Evolutionary conservation across 2,888 invertebrate genomes (phyloP).

Genomic region (Vesta saturnalis): DNA sequence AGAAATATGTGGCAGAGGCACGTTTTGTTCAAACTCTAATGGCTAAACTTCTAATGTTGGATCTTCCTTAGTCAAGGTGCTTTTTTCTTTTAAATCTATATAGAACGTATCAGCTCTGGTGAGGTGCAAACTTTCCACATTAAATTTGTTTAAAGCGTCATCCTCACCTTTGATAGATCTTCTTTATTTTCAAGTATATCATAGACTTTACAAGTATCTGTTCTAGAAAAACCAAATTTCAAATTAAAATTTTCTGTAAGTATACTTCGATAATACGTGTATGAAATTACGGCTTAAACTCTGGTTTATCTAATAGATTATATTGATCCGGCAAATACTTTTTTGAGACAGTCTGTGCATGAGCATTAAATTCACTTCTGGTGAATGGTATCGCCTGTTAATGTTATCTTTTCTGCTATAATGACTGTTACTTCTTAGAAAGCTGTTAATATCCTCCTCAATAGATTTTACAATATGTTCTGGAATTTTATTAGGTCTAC

Average conservation of each 20-base stretch:
- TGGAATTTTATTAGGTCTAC: background rate
- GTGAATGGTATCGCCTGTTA: background rate
- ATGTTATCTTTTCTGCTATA: background rate
- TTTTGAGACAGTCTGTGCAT: background rate
- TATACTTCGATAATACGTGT: background rate
- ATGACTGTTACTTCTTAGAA: too few relatives aligned
- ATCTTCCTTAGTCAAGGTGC: background rate
- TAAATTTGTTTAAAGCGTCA: background rate
- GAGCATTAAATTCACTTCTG: background rate
- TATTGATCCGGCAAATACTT: background rate
- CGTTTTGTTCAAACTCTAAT: background rate
- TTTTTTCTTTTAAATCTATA: too few relatives aligned
- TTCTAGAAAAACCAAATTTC: background rate
- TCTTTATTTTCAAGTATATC: background rate
- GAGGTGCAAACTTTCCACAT: too few relatives aligned
- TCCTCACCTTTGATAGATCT: background rate
- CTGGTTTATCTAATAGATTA: background rate
- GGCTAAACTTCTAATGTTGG: background rate
- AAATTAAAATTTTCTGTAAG: background rate
- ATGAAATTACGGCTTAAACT: background rate
- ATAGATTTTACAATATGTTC: background rate
- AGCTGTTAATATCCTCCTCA: background rate
- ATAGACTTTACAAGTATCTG: background rate
- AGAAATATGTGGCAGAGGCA: background rate
- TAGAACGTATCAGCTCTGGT: too few relatives aligned